phyloP scores from a whole-genome alignment of 1,140 invertebrate species.

The Drosophila bifasciata region DNA sequence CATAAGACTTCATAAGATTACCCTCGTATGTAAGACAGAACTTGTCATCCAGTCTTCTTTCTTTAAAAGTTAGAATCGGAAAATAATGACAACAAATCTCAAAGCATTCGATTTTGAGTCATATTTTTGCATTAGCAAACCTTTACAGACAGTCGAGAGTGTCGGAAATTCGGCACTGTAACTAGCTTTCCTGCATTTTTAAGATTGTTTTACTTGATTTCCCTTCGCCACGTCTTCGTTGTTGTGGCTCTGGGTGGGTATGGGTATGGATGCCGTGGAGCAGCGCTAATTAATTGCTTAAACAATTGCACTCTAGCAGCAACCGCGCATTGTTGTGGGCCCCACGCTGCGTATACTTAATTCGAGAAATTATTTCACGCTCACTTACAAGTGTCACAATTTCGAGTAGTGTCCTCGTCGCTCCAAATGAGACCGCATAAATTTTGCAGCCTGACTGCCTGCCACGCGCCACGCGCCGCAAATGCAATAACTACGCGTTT shows the following conservation, averaged over 20 bases:
- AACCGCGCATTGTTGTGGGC: conserved; percentile 40
- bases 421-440: conserved; percentile 71
- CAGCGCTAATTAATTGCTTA: conserved; percentile 76
- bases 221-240: conserved; percentile 31
- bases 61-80: too few species aligned
- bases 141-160: too few species aligned
- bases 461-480: conserved; percentile 27
- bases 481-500: conserved; percentile 62
- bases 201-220: conserved; percentile 41
- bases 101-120: too few species aligned
- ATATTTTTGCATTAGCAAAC: too few species aligned
- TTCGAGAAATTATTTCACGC: conserved; percentile 66
- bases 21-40: too few species aligned
- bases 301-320: conserved; percentile 66
- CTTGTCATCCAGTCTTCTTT: too few species aligned
- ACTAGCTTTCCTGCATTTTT: too few species aligned
- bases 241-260: conserved; percentile 42
- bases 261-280: conserved; percentile 50
- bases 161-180: too few species aligned
- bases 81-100: too few species aligned
- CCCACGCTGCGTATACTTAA: conserved; percentile 55
- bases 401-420: conserved; percentile 39
- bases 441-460: conserved; percentile 34
- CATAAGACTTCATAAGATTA: background rate
- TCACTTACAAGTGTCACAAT: conserved; percentile 75